Base-by-base conservation (phyloP, 2,888 invertebrate genomes). In the Bruchidius siliquastri region DNA sequence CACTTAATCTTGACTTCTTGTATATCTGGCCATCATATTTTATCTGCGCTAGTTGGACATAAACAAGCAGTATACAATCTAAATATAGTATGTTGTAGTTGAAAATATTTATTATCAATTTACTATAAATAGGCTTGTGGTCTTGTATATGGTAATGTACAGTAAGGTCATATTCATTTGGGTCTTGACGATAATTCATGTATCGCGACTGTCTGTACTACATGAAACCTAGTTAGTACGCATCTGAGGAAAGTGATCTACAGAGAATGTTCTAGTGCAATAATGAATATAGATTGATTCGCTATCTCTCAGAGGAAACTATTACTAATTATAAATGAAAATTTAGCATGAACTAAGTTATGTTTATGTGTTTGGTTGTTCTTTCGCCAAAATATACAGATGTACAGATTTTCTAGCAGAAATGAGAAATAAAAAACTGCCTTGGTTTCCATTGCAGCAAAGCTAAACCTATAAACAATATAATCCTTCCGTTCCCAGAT, bases 121-220 rank as follows among this genome's bases (percentile, higher is more conserved):
- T 74, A 72, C 76, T 76, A 76, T 75, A 75, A 74, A 76, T 76
- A 76, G 76, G 67, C 21, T 26, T 67, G 72, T 72, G 72, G 72
- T 77, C 76, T 77, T 75, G 49, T 8, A 74, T 77, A 74, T 74
- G 78, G 76, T 76, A 73, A 79, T 78, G 79, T 77, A 72, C 76
- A 78, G 74, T 80, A 81, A 82, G 81, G 81, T 82, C 81, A 81
- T 77, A 80, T 80, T 80, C 79, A 82, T 82, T 74, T 77, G 71
- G 71, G 68, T 73, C 73, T 68, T 69, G 72, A 71, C 21, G 49
- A 49, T 49, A 49, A 49, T 49, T 49, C 49, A 49, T 49, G 49
- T 49, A 49, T 49, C 13, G 49, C 49, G 18, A 49, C 49, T 49
- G 49, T 8, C 13, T 49, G 49, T 49, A 49, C 49, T 13, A 49